Conservation (phyloP, 2,113 vertebrate species). For the Gnathonemus echidnorhynchus region DNA sequence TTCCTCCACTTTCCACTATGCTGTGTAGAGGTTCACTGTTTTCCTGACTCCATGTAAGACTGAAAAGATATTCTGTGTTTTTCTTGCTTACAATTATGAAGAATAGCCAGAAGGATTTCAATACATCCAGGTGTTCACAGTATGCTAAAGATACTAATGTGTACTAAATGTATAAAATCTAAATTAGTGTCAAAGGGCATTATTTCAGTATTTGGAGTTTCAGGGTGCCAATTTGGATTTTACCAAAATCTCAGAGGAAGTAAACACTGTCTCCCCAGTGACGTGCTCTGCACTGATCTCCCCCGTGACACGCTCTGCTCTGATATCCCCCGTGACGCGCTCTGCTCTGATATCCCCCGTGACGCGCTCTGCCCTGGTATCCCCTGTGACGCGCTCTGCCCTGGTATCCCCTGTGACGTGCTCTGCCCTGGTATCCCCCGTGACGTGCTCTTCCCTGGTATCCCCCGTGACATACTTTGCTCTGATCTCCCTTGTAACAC, state of each 20-base stretch:
- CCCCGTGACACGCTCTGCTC: neutral
- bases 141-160: neutral
- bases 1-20: neutral
- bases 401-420: too few species aligned
- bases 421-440: too few species aligned
- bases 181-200: neutral
- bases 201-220: neutral
- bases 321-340: too few species aligned
- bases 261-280: slow-evolving; percentile 15
- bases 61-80: neutral
- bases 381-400: too few species aligned
- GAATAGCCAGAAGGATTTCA: neutral
- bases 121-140: neutral
- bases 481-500: too few species aligned
- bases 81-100: neutral
- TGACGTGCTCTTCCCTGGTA: too few species aligned
- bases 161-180: neutral
- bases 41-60: neutral
- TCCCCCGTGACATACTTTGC: too few species aligned
- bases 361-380: too few species aligned
- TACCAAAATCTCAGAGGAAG: neutral
- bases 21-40: neutral
- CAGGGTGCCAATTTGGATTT: neutral
- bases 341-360: too few species aligned
- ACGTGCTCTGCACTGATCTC: neutral